A percentile compares a stretch with the other conserved stretches of the same genome.
These are phyloP conservation scores for Oxystoma pomonae DNA, from an alignment of 2,888 invertebrate species.

Conservation along the genomic window DNA sequence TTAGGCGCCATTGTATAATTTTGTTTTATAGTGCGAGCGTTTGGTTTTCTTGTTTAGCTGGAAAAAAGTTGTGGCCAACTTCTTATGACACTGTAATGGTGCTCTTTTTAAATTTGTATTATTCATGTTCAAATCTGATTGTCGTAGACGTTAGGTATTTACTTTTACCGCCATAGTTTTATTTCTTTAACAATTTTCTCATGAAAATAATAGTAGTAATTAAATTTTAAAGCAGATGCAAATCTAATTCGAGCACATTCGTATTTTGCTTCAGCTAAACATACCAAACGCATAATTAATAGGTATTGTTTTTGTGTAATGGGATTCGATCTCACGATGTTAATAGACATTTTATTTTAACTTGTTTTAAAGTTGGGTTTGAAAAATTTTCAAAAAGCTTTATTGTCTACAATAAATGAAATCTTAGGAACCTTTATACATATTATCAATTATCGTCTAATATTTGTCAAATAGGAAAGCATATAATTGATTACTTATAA, in stretches of 20 bases:
- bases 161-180: no score
- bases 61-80: not conserved
- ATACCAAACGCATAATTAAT: not conserved
- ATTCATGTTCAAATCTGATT: no score
- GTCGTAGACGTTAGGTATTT: no score
- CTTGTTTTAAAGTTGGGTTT: not conserved
- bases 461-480: not conserved
- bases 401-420: not conserved
- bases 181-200: no score
- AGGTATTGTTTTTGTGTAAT: not conserved
- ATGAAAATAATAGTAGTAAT: no score
- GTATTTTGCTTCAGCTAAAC: not conserved
- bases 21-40: not conserved
- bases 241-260: not conserved
- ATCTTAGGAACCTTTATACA: not conserved
- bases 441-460: not conserved
- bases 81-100: no score
- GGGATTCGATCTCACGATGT: not conserved
- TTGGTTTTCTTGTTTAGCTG: not conserved
- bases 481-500: not conserved
- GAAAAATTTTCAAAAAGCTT: not conserved
- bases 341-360: not conserved
- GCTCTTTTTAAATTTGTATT: no score
- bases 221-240: not conserved
- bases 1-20: not conserved